phyloP scores from a whole-genome alignment of 2,888 invertebrate species.

The Drosophila macrothrix region DNA sequence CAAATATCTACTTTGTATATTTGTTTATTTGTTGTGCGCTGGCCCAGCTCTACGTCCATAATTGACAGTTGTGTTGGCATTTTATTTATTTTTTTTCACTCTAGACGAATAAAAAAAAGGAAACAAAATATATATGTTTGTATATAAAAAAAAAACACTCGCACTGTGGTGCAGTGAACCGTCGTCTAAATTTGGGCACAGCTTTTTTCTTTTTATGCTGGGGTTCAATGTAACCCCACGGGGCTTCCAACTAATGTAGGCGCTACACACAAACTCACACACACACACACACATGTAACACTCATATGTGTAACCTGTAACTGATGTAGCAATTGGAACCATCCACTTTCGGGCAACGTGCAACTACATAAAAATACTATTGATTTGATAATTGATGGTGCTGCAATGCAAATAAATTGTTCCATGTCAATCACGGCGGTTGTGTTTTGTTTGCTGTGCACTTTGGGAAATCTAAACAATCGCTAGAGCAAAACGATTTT shows the following conservation, averaged over 20 bases:
- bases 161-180: constrained; percentile 66
- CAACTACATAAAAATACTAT: constrained; percentile 16
- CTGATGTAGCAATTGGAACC: constrained; percentile 37
- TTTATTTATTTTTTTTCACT: constrained; percentile 54
- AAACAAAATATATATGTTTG: not conserved
- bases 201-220: constrained; percentile 56
- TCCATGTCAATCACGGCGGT: constrained; percentile 31
- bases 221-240: constrained; percentile 74
- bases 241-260: constrained; percentile 62
- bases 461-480: constrained; percentile 9
- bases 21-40: constrained; percentile 45
- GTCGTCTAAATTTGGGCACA: constrained; percentile 71
- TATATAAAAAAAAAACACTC: constrained; percentile 10
- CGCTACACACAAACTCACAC: constrained; percentile 43
- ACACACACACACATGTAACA: constrained; percentile 29
- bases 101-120: constrained; percentile 37
- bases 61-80: constrained; percentile 75
- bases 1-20: constrained; percentile 11
- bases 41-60: constrained; percentile 62
- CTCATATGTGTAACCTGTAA: constrained; percentile 9
- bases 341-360: constrained; percentile 15
- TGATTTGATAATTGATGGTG: constrained; percentile 35
- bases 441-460: not conserved
- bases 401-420: constrained; percentile 44
- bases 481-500: not conserved